A percentile compares a stretch with the other conserved stretches of the same genome.
Conservation (phyloP, 2,888 invertebrate species). For the Conchocele bisecta region DNA sequence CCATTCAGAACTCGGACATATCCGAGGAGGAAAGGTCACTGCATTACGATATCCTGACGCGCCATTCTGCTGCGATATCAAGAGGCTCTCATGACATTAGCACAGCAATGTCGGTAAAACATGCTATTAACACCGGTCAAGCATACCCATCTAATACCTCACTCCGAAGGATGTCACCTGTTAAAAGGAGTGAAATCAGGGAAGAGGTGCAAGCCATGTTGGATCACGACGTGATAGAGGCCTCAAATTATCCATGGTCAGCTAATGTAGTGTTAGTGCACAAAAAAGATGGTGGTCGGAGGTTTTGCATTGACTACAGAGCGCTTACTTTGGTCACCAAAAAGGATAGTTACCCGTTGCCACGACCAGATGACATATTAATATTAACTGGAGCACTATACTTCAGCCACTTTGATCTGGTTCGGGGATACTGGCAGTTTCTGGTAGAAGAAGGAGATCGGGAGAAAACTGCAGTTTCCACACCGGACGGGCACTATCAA, state of each 20-base stretch:
- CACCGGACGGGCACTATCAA: constrained; percentile 7
- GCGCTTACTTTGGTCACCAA: neutral
- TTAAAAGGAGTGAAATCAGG: constrained; percentile 1
- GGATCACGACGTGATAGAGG: constrained; percentile 2
- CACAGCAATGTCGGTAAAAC: too few species aligned
- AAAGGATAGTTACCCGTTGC: constrained; percentile 2
- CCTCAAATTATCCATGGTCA: constrained; percentile 4
- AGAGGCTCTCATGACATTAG: too few species aligned
- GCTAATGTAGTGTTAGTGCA: neutral
- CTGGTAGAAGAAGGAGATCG: neutral
- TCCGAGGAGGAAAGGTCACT: neutral
- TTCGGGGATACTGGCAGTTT: constrained; percentile 21
- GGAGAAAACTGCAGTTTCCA: constrained; percentile 18
- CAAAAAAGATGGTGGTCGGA: constrained; percentile 10
- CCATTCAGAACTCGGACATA: too few species aligned
- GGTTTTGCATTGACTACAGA: constrained; percentile 5
- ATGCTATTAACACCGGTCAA: too few species aligned
- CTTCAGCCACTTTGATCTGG: constrained; percentile 3
- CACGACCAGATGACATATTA: constrained; percentile 2
- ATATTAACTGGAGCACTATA: neutral
- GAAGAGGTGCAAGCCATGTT: constrained; percentile 8
- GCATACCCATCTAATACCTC: constrained; percentile 11
- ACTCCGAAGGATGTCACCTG: neutral
- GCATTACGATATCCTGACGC: neutral
- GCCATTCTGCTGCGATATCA: too few species aligned